Base-by-base conservation (phyloP, 2,888 invertebrate species). In the Apotomis capreana region DNA sequence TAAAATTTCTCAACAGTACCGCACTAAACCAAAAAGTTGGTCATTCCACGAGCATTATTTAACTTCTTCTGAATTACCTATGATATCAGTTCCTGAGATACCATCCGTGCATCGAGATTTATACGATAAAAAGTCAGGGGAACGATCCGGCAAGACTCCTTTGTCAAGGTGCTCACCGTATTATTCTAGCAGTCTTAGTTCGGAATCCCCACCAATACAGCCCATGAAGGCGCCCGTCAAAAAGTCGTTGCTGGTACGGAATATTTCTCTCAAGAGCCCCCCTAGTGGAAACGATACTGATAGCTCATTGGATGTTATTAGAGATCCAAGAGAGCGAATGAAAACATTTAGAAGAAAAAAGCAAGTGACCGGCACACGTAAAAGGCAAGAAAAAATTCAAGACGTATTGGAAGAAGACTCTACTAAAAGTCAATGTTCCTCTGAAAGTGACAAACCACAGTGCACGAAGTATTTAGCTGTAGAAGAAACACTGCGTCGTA, bases 201-300 rank as follows among this genome's bases (percentile, higher is more conserved):
- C 96, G 0, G 96, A 96, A 79, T 96, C 96, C 40, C 96, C 96
- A 3, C 96, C 96, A 2, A 95, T 95, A 84, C 94, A 95, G 72
- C 94, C 95, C 49, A 93, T 95, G 62, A 95, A 95, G 79, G 95
- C 95, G 5, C 94, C 95, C 0, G 95, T 94, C 15, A 96, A 95
- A 85, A 94, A 94, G 67, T 95, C 95, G 0, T 81, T 95, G 46
- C 87, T 95, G 3, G 94, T 94, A 74, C 91, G 94, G 76, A 93
- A 95, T 76, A 94, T 95, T 79, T 94, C 95, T 12, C 87, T 95
- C 49, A 95, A 95, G 81, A 96, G 95, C 85, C 96, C 96, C 12
- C 95, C 96, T 0, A 96, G 96, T 81, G 96, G 96, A 71, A 96
- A 96, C 78, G 96, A 96, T 76, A 96, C 96, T 0, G 96, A 96